Conservation (phyloP, 2,888 invertebrate species). For the Amphipyra berbera region DNA sequence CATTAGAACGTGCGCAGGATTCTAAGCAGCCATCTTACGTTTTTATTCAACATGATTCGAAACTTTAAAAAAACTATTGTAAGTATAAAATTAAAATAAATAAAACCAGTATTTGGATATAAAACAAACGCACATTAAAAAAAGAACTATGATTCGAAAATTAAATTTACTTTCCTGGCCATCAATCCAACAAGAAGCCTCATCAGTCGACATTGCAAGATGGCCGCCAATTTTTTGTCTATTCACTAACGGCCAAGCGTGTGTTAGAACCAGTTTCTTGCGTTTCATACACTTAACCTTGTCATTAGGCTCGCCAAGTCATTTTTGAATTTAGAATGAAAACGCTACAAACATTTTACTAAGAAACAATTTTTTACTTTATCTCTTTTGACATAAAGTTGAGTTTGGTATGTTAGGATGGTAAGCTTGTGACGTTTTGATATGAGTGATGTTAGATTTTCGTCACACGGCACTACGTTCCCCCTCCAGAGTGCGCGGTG, state of each 20-base stretch:
- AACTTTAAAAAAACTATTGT: background rate
- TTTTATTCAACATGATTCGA: slow-evolving; percentile 1
- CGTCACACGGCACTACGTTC: slow-evolving; percentile 71
- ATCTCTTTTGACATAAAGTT: slow-evolving; percentile 40
- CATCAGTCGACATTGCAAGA: slow-evolving; percentile 75
- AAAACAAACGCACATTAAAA: slow-evolving; percentile 2
- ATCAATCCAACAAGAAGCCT: slow-evolving; percentile 69
- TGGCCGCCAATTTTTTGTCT: slow-evolving; percentile 80
- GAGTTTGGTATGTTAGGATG: slow-evolving; percentile 31
- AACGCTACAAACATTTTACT: slow-evolving; percentile 44
- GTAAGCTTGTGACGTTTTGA: slow-evolving; percentile 52
- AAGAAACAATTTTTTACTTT: slow-evolving; percentile 50
- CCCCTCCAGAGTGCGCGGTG: slow-evolving; percentile 64
- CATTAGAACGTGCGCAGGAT: slow-evolving; percentile 44
- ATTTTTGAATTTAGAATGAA: slow-evolving; percentile 73
- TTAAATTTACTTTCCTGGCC: slow-evolving; percentile 52
- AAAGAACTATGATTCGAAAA: slow-evolving; percentile 37
- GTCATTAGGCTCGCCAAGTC: slow-evolving; percentile 82
- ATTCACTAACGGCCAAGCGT: slow-evolving; percentile 76
- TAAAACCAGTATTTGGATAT: background rate
- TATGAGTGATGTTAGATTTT: slow-evolving; percentile 64
- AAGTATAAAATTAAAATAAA: background rate
- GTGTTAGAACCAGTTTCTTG: slow-evolving; percentile 80
- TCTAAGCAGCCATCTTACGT: slow-evolving; percentile 16
- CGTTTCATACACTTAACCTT: slow-evolving; percentile 81